Percentiles rank a stretch among this genome's conserved stretches.
phyloP scores from a whole-genome alignment of 2,888 invertebrate species.

The Halictus quadricinctus region DNA sequence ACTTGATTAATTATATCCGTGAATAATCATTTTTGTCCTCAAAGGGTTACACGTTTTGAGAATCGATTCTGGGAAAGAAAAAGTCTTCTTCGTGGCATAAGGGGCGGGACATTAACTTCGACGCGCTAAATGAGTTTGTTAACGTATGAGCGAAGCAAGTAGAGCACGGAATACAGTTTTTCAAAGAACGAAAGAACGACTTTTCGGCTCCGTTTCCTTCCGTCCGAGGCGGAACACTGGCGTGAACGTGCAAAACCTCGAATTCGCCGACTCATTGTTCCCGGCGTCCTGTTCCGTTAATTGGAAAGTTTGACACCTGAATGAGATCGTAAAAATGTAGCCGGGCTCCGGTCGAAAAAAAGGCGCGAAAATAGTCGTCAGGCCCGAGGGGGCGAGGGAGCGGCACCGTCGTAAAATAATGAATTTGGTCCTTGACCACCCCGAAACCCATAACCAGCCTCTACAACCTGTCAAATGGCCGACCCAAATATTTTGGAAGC shows the following conservation, averaged over 20 bases:
- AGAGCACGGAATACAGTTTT: background rate
- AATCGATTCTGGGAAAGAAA: background rate
- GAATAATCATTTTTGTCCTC: background rate
- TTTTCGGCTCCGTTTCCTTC: constrained; percentile 40
- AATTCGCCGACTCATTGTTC: constrained; percentile 51
- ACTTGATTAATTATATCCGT: background rate
- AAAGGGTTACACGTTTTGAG: background rate
- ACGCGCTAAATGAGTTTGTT: background rate
- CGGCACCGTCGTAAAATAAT: constrained; percentile 56
- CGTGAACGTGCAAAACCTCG: constrained; percentile 53
- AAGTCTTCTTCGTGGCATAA: background rate
- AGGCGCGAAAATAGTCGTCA: constrained; percentile 59
- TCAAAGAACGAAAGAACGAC: constrained; percentile 32
- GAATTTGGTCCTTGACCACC: constrained; percentile 61
- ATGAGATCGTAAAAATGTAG: constrained; percentile 57
- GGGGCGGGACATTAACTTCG: background rate
- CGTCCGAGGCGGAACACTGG: constrained; percentile 34
- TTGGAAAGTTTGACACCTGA: constrained; percentile 61
- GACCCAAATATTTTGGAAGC: constrained; percentile 49
- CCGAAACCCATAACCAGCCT: constrained; percentile 51
- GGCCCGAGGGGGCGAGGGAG: background rate
- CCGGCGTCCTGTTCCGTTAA: constrained; percentile 46
- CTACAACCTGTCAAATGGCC: constrained; percentile 55
- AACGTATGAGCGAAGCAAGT: constrained; percentile 6
- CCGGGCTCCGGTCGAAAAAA: constrained; percentile 17